Evolutionary conservation across 1,140 invertebrate genomes (phyloP).

Genomic region (Drosophila tristis): DNA sequence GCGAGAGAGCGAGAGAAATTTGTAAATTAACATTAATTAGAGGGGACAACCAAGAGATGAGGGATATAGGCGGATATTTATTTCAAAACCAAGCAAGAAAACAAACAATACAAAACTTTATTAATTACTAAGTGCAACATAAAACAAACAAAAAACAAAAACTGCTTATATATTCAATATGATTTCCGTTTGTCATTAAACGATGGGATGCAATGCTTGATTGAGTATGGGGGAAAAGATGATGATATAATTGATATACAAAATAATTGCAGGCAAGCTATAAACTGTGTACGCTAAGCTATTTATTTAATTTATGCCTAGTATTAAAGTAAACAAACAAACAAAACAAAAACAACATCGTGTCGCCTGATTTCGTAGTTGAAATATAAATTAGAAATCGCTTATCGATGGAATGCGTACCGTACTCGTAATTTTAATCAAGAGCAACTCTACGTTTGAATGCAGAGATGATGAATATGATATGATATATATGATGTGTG

Average conservation of each 20-base stretch:
- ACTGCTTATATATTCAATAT: conserved; percentile 65
- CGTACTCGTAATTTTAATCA: conserved; percentile 75
- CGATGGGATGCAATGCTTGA: conserved; percentile 61
- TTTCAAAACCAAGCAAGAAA: conserved; percentile 35
- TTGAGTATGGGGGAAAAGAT: not conserved
- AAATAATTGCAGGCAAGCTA: conserved; percentile 69
- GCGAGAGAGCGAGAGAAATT: conserved; percentile 45
- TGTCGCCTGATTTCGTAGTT: conserved; percentile 72
- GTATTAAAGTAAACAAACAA: conserved; percentile 61
- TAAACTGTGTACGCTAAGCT: conserved; percentile 73
- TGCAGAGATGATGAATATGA: too few relatives aligned
- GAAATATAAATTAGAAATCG: conserved; percentile 70
- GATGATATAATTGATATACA: conserved; percentile 69
- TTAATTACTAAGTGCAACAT: conserved; percentile 58
- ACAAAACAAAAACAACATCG: conserved; percentile 22
- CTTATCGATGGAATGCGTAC: conserved; percentile 61
- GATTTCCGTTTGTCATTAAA: conserved; percentile 35
- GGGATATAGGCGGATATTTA: conserved; percentile 58
- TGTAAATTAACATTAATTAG: conserved; percentile 73
- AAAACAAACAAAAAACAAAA: conserved; percentile 13
- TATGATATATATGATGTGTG: conserved; percentile 37
- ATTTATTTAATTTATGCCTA: conserved; percentile 81
- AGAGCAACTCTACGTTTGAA: conserved; percentile 41
- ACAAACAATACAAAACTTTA: conserved; percentile 48
- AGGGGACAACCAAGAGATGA: conserved; percentile 30